These are phyloP conservation scores for Venturia canescens DNA, from an alignment of 1,140 invertebrate genomes.

Conservation along the genomic window DNA sequence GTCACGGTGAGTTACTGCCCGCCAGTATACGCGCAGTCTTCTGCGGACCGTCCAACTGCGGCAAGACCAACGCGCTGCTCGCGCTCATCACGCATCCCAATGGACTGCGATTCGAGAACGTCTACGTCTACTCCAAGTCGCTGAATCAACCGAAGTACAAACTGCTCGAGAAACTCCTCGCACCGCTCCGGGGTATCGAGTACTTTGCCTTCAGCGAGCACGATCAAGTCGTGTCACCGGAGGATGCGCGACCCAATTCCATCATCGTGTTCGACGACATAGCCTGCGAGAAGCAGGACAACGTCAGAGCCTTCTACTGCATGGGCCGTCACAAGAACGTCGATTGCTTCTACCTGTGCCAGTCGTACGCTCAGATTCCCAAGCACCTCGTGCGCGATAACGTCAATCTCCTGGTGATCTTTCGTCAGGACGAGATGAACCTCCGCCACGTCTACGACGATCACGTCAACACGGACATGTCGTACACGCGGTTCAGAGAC, in stretches of 20 bases:
- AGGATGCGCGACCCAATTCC: constrained; percentile 57
- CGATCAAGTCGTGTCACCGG: constrained; percentile 43
- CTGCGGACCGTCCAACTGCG: not conserved
- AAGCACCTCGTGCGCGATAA: constrained; percentile 70
- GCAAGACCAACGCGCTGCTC: constrained; percentile 16
- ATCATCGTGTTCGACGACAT: constrained; percentile 72
- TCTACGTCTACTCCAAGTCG: constrained; percentile 34
- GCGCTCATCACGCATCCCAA: not conserved
- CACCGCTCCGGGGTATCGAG: constrained; percentile 11
- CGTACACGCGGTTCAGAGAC: constrained; percentile 58
- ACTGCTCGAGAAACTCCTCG: constrained; percentile 29
- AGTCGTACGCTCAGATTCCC: constrained; percentile 67
- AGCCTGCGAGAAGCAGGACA: constrained; percentile 64
- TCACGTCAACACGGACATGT: constrained; percentile 62
- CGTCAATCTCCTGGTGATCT: constrained; percentile 68
- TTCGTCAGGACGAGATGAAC: constrained; percentile 69
- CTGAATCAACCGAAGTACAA: constrained; percentile 23
- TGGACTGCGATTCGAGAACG: too few relatives aligned
- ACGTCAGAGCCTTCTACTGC: constrained; percentile 66
- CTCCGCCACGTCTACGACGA: constrained; percentile 68
- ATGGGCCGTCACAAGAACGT: constrained; percentile 67
- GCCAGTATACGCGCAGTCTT: not conserved
- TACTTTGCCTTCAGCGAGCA: constrained; percentile 31
- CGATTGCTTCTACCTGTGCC: constrained; percentile 68
- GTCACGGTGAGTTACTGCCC: not conserved